Evolutionary conservation across 37 sponge, comb jelly and placozoan species (phyloP).

Genomic region (Axinella damicornis): DNA sequence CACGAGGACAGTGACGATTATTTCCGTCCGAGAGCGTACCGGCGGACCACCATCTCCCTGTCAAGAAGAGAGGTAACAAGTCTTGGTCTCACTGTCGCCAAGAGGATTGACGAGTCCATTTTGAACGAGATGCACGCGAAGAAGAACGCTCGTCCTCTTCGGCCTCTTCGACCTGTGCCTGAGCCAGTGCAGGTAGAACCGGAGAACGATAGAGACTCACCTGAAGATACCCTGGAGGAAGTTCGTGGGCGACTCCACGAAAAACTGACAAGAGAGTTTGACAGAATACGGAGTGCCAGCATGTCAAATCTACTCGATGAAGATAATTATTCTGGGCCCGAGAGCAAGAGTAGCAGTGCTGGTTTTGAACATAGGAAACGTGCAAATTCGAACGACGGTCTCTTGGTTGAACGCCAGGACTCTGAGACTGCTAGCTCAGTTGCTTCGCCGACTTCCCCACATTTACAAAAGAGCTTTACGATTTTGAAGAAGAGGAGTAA

Average conservation of each 20-base stretch:
- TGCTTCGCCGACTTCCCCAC: too few relatives aligned
- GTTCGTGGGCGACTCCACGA: background rate
- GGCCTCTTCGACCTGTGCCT: too few relatives aligned
- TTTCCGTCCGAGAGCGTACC: slow-evolving; percentile 35
- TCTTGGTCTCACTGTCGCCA: slow-evolving; percentile 43
- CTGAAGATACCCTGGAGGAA: background rate
- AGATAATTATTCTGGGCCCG: background rate
- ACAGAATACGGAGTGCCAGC: slow-evolving; percentile 21
- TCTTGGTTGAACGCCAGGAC: too few relatives aligned
- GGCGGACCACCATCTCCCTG: slow-evolving; percentile 62
- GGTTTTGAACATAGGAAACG: too few relatives aligned
- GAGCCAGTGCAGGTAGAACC: too few relatives aligned
- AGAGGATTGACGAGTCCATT: slow-evolving; percentile 5
- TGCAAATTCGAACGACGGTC: too few relatives aligned
- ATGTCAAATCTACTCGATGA: slow-evolving; percentile 16
- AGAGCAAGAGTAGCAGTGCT: background rate
- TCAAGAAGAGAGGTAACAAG: slow-evolving; percentile 42
- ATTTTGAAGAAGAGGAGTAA: too few relatives aligned
- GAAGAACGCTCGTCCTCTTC: background rate
- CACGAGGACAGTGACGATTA: background rate
- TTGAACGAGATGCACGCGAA: background rate
- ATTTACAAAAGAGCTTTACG: too few relatives aligned
- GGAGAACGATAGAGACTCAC: too few relatives aligned
- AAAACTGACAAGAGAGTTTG: background rate
- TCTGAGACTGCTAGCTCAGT: too few relatives aligned